phyloP scores from a whole-genome alignment of 2,888 invertebrate genomes.

The Oasisia sp. region DNA sequence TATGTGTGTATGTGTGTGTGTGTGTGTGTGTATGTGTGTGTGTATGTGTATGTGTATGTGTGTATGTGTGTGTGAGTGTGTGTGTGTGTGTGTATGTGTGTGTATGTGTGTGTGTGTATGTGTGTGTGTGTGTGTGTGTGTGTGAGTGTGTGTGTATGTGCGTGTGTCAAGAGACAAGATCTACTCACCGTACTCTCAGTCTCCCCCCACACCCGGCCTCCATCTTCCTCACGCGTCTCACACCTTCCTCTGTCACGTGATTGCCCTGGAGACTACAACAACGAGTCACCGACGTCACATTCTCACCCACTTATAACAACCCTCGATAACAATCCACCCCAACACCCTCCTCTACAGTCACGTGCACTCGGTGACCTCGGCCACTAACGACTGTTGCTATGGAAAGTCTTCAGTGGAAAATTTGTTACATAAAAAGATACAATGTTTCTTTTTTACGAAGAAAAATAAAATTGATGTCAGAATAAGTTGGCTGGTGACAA shows the following conservation, averaged over 20 bases:
- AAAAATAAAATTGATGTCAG: too few species aligned
- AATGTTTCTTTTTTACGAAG: conserved; percentile 7
- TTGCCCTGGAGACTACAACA: not conserved
- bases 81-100: not conserved
- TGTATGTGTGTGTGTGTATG: too few species aligned
- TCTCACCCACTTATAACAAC: conserved; percentile 19
- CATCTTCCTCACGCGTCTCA: not conserved
- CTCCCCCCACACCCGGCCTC: not conserved
- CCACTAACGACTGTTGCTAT: conserved; percentile 18
- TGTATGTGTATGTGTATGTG: not conserved
- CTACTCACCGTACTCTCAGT: not conserved
- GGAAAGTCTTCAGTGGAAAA: conserved; percentile 18
- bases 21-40: not conserved
- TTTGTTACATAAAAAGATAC: conserved; percentile 22
- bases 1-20: not conserved
- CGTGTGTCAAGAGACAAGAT: not conserved
- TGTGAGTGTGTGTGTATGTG: too few species aligned
- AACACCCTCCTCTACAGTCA: not conserved
- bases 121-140: too few species aligned
- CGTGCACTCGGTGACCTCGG: conserved; percentile 8
- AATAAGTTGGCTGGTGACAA: too few species aligned
- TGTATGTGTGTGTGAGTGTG: not conserved
- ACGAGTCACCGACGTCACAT: not conserved
- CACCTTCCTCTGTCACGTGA: not conserved
- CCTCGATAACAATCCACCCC: not conserved